phyloP scores from a whole-genome alignment of 1,140 invertebrate genomes.

The Drosophila grimshawi region DNA sequence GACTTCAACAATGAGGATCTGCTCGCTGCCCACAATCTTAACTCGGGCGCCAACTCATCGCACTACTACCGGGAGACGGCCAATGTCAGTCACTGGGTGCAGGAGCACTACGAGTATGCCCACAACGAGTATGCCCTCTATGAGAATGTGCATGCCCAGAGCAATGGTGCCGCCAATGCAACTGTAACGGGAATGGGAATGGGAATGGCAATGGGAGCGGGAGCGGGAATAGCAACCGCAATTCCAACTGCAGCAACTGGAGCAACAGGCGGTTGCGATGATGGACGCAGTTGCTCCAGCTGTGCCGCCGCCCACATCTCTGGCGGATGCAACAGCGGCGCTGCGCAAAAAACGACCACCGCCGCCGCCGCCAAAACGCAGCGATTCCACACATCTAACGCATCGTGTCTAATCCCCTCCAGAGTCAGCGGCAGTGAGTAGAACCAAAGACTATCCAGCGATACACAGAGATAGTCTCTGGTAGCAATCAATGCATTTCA shows the following conservation, averaged over 20 bases:
- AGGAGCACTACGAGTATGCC: slow-evolving; percentile 91
- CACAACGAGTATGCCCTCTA: slow-evolving; percentile 81
- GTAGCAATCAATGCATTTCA: too few relatives aligned
- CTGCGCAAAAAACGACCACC: slow-evolving; percentile 88
- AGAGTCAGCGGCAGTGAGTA: background rate
- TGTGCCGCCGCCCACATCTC: slow-evolving; percentile 46
- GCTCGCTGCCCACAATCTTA: slow-evolving; percentile 72
- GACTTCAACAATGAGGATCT: slow-evolving; percentile 86
- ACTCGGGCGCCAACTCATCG: slow-evolving; percentile 72
- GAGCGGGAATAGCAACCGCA: background rate
- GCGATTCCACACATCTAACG: slow-evolving; percentile 90
- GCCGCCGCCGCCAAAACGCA: slow-evolving; percentile 91
- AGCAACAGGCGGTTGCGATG: background rate
- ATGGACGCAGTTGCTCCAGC: slow-evolving; percentile 11
- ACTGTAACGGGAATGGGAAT: background rate
- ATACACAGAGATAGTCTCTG: too few relatives aligned
- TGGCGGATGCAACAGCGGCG: slow-evolving; percentile 42
- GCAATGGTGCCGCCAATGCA: slow-evolving; percentile 35
- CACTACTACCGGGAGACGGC: slow-evolving; percentile 90
- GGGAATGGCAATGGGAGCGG: too few relatives aligned
- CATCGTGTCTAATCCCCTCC: slow-evolving; percentile 66
- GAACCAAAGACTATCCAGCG: too few relatives aligned
- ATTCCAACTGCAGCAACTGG: background rate
- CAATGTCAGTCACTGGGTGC: slow-evolving; percentile 95
- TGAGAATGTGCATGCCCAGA: slow-evolving; percentile 81